Evolutionary conservation across 2,113 vertebrate species (phyloP).

Genomic region (Odocoileus virginianus): DNA sequence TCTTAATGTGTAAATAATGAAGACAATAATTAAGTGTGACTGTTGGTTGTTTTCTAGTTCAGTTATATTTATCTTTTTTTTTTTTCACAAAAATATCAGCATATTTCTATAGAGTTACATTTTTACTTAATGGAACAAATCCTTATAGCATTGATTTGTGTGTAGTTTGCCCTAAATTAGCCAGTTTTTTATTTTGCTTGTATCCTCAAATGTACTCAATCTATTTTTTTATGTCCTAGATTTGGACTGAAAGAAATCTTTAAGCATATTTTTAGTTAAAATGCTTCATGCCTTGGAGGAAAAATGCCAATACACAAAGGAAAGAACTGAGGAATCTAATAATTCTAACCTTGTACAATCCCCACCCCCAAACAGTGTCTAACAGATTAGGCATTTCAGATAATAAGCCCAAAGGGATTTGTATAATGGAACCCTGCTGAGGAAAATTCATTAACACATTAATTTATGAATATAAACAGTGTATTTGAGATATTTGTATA

Average conservation of each 20-base stretch:
- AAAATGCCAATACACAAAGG: conserved; percentile 32
- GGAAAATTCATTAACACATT: conserved; percentile 24
- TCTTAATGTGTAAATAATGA: background rate
- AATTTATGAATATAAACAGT: conserved; percentile 36
- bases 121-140: conserved; percentile 1
- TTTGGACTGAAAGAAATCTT: background rate
- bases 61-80: background rate
- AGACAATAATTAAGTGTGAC: background rate
- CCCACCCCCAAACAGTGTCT: background rate
- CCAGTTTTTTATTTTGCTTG: background rate
- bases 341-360: background rate
- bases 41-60: background rate
- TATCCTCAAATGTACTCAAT: background rate
- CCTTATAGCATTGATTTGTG: background rate
- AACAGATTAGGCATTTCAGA: conserved; percentile 1
- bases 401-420: conserved; percentile 31
- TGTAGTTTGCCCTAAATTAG: background rate
- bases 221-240: background rate
- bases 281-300: conserved; percentile 24
- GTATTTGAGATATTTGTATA: conserved; percentile 54
- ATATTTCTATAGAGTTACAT: background rate
- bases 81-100: background rate
- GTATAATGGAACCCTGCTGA: background rate
- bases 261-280: conserved; percentile 31
- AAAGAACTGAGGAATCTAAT: background rate